Evolutionary conservation across 1,140 invertebrate species (phyloP).

Genomic region (Drosophila bipectinata): DNA sequence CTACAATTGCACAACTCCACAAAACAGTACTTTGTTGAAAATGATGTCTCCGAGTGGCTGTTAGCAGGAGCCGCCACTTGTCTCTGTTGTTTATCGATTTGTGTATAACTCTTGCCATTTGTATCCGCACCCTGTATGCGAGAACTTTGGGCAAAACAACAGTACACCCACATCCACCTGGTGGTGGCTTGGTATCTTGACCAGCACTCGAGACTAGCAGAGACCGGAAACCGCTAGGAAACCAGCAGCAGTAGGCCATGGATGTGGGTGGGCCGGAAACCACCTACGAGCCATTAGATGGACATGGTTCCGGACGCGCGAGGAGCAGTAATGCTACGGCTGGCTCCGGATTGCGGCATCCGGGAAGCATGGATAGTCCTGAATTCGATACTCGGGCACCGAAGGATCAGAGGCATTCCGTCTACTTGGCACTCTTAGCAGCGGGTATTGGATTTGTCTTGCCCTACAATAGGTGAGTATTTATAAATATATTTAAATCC

Average conservation of each 20-base stretch:
- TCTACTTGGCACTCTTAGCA: conserved; percentile 92
- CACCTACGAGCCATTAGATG: conserved; percentile 79
- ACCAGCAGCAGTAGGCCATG: conserved; percentile 30
- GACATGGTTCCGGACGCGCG: conserved; percentile 37
- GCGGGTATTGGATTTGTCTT: conserved; percentile 95
- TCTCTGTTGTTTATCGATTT: conserved; percentile 70
- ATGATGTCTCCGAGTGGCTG: conserved; percentile 8
- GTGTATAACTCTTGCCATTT: conserved; percentile 20
- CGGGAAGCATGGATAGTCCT: conserved; percentile 76
- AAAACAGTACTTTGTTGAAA: neutral
- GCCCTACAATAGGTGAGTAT: conserved; percentile 93
- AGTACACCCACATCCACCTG: conserved; percentile 12
- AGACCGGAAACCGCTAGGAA: conserved; percentile 4
- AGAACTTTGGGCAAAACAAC: conserved; percentile 2
- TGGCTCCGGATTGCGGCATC: conserved; percentile 57
- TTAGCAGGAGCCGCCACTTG: conserved; percentile 43
- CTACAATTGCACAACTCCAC: neutral
- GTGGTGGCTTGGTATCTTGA: conserved; percentile 12
- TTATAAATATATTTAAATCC: neutral
- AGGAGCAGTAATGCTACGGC: conserved; percentile 14
- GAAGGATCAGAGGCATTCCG: conserved; percentile 90
- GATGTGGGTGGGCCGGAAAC: conserved; percentile 73
- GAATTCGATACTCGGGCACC: conserved; percentile 84
- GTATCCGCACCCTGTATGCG: conserved; percentile 51
- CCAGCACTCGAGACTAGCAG: neutral